Conservation (phyloP, 2,888 invertebrate species). For the Drosophila fulvimacula region DNA sequence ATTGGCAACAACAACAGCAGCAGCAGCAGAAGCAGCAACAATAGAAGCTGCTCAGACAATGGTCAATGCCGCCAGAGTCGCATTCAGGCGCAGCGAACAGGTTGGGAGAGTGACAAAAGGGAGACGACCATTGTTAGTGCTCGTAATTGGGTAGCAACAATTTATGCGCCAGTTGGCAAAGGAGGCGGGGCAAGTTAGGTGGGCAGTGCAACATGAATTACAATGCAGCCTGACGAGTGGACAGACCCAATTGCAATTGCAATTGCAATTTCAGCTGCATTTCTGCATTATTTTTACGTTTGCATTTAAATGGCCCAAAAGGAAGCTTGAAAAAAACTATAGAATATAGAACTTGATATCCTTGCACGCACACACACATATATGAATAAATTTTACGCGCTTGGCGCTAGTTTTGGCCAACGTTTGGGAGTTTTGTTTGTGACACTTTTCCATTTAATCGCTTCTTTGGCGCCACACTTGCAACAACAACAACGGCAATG, state of each 20-base stretch:
- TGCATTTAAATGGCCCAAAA: constrained; percentile 58
- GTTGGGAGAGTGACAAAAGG: background rate
- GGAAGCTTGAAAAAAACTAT: constrained; percentile 2
- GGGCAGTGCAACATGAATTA: constrained; percentile 62
- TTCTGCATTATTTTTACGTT: constrained; percentile 67
- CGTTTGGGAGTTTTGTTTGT: constrained; percentile 65
- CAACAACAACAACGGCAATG: constrained; percentile 40
- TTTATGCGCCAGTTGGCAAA: constrained; percentile 67
- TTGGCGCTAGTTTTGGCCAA: constrained; percentile 43
- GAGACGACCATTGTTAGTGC: constrained; percentile 68
- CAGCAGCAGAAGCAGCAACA: constrained; percentile 45
- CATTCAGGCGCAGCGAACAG: constrained; percentile 30
- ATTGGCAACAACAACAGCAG: constrained; percentile 75
- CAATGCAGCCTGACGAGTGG: constrained; percentile 48
- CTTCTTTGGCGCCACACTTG: constrained; percentile 78
- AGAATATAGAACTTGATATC: constrained; percentile 35
- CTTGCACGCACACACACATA: constrained; percentile 20
- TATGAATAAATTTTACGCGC: constrained; percentile 58
- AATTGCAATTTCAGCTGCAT: constrained; percentile 69
- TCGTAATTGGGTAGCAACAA: constrained; percentile 80
- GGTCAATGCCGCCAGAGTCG: constrained; percentile 43
- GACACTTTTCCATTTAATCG: constrained; percentile 82
- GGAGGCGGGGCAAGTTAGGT: background rate
- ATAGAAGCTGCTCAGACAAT: constrained; percentile 54
- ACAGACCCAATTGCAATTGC: constrained; percentile 52